A percentile compares a stretch with the other conserved stretches of the same genome.
Conservation (phyloP, 2,797 vertebrate species). For the Aselliscus stoliczkanus region DNA sequence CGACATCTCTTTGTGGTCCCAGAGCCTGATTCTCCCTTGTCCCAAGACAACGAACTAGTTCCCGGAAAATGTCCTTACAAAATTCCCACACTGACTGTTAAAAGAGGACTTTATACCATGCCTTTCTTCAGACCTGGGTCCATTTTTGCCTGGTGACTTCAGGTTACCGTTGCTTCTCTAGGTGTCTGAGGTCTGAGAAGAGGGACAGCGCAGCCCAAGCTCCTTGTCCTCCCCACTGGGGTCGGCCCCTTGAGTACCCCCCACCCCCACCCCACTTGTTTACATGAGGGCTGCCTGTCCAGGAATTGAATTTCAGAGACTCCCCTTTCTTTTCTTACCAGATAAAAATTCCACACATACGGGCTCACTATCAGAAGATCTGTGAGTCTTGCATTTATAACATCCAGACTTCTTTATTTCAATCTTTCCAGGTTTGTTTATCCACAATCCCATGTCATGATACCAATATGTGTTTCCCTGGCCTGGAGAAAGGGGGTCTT, state of each 20-base stretch:
- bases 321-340: constrained; percentile 39
- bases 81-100: not conserved
- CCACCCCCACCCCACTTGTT: not conserved
- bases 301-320: not conserved
- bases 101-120: not conserved
- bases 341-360: constrained; percentile 12
- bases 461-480: not conserved
- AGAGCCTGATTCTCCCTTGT: not conserved
- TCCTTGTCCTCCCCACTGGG: not conserved
- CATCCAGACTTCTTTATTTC: not conserved
- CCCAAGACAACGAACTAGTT: not conserved
- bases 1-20: not conserved
- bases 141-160: not conserved
- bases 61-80: not conserved
- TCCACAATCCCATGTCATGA: fast-evolving
- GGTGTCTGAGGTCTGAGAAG: not conserved
- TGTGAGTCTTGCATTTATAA: not conserved
- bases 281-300: not conserved
- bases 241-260: not conserved
- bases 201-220: too few relatives aligned
- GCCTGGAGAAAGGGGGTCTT: fast-evolving
- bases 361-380: not conserved
- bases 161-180: not conserved
- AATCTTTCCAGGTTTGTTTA: fast-evolving
- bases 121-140: not conserved